Evolutionary conservation across 1,140 invertebrate species (phyloP), one percentile per base, ranked within the genome.

Genomic region (Hylaeus volcanicus): DNA sequence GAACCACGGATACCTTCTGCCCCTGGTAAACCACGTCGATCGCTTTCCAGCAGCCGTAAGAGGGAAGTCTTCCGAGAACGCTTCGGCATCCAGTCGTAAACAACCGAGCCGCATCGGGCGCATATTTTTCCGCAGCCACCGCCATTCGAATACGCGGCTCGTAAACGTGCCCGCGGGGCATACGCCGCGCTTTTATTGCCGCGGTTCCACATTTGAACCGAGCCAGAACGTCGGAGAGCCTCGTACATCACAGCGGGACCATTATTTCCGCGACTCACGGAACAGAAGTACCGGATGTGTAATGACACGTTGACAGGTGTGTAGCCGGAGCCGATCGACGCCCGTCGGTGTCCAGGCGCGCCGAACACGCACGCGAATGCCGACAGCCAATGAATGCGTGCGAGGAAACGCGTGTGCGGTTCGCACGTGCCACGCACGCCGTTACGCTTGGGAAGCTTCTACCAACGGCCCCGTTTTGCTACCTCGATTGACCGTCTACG

Each of bases 261-360:
- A 82, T 85, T 82, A 79, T 85, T 79, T 80, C 72, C 82, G 79
- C 63, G 56, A 64, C 39, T 51, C 15, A 26, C 5, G 51, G 53
- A 77, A 84, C 73, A 68, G 82, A 84, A 84, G 82, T 84, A 72
- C 68, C 82, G 84, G 74, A 81, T 53, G 71, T 74, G 77, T 85
- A 86, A 86, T 79, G 84, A 72, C 76, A 79, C 72, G 84, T 86
- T 86, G 85, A 86, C 85, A 86, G 85, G 84, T 86, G 84, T 58
- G 74, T 82, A 66, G 60, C 60, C 74, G 53, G 65, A 51, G 39
- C 39, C 75, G 80, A 81, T 85, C 83, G 74, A 72, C 63, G 66
- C 63, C 39, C 37, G 43, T 65, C 43, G 39, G 53, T 15, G 74
- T 64, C 43, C 58, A n/a, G 45, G 39, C 72, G 15, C 63, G 48